Percentiles rank a stretch among this genome's conserved stretches.
phyloP scores from a whole-genome alignment of 1,140 invertebrate genomes.

The Theocolax elegans region DNA sequence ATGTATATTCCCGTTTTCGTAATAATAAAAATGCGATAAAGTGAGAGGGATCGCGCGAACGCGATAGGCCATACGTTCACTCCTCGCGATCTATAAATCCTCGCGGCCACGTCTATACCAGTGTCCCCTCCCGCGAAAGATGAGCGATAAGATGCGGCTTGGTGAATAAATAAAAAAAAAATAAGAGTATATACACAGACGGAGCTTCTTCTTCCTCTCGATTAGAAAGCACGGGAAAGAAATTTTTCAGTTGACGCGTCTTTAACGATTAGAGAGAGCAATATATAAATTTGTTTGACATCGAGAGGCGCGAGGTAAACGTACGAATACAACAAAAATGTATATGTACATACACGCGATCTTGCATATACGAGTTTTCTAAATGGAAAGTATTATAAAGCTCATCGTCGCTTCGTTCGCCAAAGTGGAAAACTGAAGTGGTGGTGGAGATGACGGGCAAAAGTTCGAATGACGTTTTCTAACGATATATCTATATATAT shows the following conservation, averaged over 20 bases:
- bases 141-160: too few species aligned
- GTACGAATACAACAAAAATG: too few species aligned
- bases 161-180: too few species aligned
- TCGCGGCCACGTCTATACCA: not conserved
- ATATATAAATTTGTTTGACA: constrained; percentile 9
- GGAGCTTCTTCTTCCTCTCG: not conserved
- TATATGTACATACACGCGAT: not conserved
- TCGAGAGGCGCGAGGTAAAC: too few species aligned
- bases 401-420: not conserved
- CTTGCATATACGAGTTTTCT: constrained; percentile 8
- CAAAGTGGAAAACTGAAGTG: not conserved
- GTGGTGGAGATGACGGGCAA: not conserved
- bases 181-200: not conserved
- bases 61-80: constrained; percentile 16
- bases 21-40: constrained; percentile 10
- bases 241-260: not conserved
- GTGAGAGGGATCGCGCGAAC: constrained; percentile 35
- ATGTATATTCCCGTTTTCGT: too few species aligned
- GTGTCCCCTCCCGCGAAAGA: too few species aligned
- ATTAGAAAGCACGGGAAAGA: constrained; percentile 27
- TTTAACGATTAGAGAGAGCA: constrained; percentile 10
- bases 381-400: constrained; percentile 27
- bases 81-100: not conserved
- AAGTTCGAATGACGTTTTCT: not conserved
- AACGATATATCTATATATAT: not conserved